phyloP scores from a whole-genome alignment of 2,888 invertebrate species.

The Deladenus siricidicola region DNA sequence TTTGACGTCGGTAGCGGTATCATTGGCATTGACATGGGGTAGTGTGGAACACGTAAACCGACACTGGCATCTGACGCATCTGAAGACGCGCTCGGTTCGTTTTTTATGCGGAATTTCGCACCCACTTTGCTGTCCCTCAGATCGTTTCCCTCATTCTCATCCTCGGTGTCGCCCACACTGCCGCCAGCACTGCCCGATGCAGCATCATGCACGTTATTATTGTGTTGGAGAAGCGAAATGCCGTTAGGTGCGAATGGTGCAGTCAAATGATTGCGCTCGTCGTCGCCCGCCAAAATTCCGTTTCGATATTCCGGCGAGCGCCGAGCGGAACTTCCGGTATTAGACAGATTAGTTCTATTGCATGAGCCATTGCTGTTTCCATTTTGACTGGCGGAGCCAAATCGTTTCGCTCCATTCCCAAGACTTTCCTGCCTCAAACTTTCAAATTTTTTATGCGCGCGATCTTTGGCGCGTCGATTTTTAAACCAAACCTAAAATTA shows the following conservation, averaged over 20 bases:
- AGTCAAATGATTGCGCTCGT: neutral
- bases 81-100: neutral
- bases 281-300: too few species aligned
- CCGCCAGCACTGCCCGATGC: neutral
- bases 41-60: neutral
- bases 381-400: neutral
- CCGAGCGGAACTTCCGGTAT: too few species aligned
- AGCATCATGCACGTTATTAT: too few species aligned
- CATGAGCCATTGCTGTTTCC: neutral
- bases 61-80: neutral
- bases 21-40: slow-evolving; percentile 4
- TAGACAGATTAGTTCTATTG: too few species aligned
- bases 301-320: too few species aligned
- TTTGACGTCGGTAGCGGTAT: slow-evolving; percentile 2
- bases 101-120: too few species aligned
- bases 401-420: neutral
- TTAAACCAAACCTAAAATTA: slow-evolving; percentile 44
- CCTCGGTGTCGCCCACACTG: slow-evolving; percentile 5
- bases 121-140: neutral
- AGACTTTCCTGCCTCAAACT: slow-evolving; percentile 2
- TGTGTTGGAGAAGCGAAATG: too few species aligned
- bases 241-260: neutral
- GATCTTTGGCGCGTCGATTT: slow-evolving; percentile 40
- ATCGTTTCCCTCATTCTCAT: slow-evolving; percentile 9
- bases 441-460: slow-evolving; percentile 32